Conservation (phyloP, 2,888 invertebrate genomes). For the Caenorhabditis sp. region DNA sequence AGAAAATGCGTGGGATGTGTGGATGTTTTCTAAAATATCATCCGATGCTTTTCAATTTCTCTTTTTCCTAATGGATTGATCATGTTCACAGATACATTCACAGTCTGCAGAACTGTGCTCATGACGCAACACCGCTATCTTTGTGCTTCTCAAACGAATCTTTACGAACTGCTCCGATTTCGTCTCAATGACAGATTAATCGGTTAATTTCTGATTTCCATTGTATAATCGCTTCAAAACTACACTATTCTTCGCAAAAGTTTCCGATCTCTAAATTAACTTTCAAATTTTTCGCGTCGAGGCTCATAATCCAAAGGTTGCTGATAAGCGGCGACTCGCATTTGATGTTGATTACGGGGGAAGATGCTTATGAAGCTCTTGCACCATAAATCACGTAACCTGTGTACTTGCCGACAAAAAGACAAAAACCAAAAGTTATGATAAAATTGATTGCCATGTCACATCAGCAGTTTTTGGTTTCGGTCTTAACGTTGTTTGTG, state of each 20-base stretch:
- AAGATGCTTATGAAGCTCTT: constrained; percentile 22
- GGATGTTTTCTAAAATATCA: no score
- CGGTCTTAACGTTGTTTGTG: not conserved
- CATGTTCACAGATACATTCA: constrained; percentile 1
- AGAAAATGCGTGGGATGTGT: not conserved
- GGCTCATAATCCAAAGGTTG: constrained; percentile 9
- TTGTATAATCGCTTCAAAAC: not conserved
- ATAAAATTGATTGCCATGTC: constrained; percentile 7
- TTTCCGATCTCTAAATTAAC: constrained; percentile 4
- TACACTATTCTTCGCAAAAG: constrained; percentile 20
- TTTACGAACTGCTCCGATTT: constrained; percentile 21
- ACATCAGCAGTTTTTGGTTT: constrained; percentile 22
- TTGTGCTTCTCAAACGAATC: not conserved
- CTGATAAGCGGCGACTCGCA: constrained; percentile 23
- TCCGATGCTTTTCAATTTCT: not conserved
- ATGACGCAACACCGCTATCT: constrained; percentile 29
- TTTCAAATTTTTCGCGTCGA: not conserved
- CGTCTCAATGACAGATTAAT: no score
- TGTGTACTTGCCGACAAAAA: constrained; percentile 16
- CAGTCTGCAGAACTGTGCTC: not conserved
- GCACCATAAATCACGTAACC: constrained; percentile 53
- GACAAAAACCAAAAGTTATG: constrained; percentile 9
- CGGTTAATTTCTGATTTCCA: not conserved
- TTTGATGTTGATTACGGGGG: constrained; percentile 15
- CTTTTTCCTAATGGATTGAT: not conserved